A percentile compares a stretch with the other conserved stretches of the same genome.
These are phyloP conservation scores for Phyllotreta cruciferae DNA, from an alignment of 2,888 invertebrate genomes.

Conservation along the genomic window DNA sequence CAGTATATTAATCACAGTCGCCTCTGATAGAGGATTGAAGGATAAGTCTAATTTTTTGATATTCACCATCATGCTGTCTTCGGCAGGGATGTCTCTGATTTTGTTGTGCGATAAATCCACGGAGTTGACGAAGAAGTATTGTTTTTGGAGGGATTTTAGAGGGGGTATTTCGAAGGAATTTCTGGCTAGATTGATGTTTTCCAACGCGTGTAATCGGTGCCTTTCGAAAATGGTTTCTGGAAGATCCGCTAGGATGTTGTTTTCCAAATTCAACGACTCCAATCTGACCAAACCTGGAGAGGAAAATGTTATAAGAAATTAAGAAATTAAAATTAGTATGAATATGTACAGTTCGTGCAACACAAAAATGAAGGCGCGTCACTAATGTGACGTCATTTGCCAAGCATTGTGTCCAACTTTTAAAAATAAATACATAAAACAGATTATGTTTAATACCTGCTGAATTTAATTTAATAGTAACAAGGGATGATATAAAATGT, in stretches of 20 bases:
- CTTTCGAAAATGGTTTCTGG: slow-evolving; percentile 86
- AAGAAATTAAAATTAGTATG: too few relatives aligned
- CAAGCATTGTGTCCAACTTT: too few relatives aligned
- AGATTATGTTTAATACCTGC: too few relatives aligned
- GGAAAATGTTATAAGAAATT: too few relatives aligned
- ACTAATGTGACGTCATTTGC: too few relatives aligned
- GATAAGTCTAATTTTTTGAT: slow-evolving; percentile 87
- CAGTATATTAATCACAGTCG: slow-evolving; percentile 77
- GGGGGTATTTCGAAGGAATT: slow-evolving; percentile 84
- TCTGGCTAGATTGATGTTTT: slow-evolving; percentile 77
- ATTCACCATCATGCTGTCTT: slow-evolving; percentile 86
- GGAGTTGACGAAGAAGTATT: slow-evolving; percentile 81
- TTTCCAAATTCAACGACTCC: slow-evolving; percentile 75
- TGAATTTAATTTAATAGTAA: too few relatives aligned
- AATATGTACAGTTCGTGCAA: too few relatives aligned
- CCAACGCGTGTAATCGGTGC: slow-evolving; percentile 78
- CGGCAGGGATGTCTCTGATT: slow-evolving; percentile 80
- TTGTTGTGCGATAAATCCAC: slow-evolving; percentile 82
- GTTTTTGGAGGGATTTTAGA: slow-evolving; percentile 78
- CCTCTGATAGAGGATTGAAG: slow-evolving; percentile 79
- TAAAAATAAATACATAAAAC: too few relatives aligned
- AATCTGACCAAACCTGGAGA: slow-evolving; percentile 67
- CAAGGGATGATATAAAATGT: too few relatives aligned
- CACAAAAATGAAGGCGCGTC: too few relatives aligned
- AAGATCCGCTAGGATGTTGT: slow-evolving; percentile 76